These are phyloP conservation scores for Drosophila pegasa DNA, from an alignment of 2,888 invertebrate species.

Conservation along the genomic window DNA sequence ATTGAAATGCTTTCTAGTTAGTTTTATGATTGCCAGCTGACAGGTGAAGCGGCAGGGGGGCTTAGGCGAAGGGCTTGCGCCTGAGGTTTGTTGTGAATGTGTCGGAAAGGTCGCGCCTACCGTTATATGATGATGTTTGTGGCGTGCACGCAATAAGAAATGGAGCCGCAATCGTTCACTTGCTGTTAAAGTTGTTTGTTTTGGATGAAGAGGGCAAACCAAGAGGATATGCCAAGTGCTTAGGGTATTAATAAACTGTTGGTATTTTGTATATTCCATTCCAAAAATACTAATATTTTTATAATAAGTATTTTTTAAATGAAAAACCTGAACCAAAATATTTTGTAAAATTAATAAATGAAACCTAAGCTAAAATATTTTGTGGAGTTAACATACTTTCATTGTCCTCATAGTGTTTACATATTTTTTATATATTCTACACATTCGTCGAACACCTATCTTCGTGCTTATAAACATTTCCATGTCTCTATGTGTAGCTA, in stretches of 20 bases:
- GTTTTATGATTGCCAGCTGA: slow-evolving; percentile 28
- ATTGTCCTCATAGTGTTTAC: no score
- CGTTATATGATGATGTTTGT: slow-evolving; percentile 1
- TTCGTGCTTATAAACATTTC: no score
- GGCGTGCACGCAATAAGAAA: slow-evolving; percentile 17
- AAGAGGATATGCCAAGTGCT: not conserved
- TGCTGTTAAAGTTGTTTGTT: not conserved
- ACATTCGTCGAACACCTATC: no score
- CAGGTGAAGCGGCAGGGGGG: not conserved
- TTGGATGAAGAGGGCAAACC: not conserved
- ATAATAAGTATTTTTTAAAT: not conserved
- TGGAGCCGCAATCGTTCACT: slow-evolving; percentile 9
- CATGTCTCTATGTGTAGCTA: no score
- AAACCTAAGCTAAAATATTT: no score
- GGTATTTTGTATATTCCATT: not conserved
- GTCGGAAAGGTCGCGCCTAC: slow-evolving; percentile 19
- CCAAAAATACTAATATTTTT: not conserved
- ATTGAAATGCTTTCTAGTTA: slow-evolving; percentile 42
- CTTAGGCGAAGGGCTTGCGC: not conserved
- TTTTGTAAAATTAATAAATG: no score
- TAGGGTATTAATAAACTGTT: not conserved
- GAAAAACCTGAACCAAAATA: no score
- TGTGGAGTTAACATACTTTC: no score
- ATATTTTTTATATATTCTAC: no score
- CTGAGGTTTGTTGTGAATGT: slow-evolving; percentile 24